Conservation (phyloP, 2,797 vertebrate genomes). For the Mionectes olivaceus region DNA sequence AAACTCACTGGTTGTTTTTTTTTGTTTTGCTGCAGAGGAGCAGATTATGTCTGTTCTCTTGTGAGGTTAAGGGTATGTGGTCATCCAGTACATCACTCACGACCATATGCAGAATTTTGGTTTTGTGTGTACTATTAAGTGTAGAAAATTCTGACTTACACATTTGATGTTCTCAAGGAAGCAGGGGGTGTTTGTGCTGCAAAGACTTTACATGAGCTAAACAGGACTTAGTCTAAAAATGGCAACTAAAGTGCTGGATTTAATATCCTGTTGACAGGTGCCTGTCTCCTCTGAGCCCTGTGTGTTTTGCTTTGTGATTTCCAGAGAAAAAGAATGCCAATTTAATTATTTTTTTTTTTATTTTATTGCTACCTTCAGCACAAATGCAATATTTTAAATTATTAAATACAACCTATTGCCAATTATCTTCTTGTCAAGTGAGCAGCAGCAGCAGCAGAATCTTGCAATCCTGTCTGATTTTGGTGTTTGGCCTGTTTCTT, state of each 20-base stretch:
- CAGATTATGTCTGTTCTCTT: background rate
- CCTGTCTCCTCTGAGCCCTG: constrained; percentile 66
- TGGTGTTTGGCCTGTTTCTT: background rate
- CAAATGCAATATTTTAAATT: constrained; percentile 40
- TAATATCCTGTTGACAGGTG: constrained; percentile 71
- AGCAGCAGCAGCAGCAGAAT: constrained; percentile 50
- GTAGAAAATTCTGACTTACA: background rate
- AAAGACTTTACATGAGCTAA: background rate
- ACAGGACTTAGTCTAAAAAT: constrained; percentile 48
- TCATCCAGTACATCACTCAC: background rate
- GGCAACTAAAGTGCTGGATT: constrained; percentile 31
- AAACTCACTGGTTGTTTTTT: background rate
- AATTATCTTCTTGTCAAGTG: constrained; percentile 67
- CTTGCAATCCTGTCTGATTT: constrained; percentile 46
- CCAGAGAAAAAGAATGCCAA: constrained; percentile 64
- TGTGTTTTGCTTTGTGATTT: constrained; percentile 74
- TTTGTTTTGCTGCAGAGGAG: background rate
- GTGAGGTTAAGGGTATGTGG: background rate
- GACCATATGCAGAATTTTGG: background rate
- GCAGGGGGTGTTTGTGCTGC: background rate
- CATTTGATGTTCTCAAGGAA: background rate
- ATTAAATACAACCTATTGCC: constrained; percentile 42
- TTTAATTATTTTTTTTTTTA: constrained; percentile 48
- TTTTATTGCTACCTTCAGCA: constrained; percentile 72
- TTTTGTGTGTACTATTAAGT: background rate